Percentiles rank a stretch among this genome's conserved stretches.
Evolutionary conservation across 2,113 vertebrate genomes (phyloP).

Genomic region (Melanostigma gelatinosum): DNA sequence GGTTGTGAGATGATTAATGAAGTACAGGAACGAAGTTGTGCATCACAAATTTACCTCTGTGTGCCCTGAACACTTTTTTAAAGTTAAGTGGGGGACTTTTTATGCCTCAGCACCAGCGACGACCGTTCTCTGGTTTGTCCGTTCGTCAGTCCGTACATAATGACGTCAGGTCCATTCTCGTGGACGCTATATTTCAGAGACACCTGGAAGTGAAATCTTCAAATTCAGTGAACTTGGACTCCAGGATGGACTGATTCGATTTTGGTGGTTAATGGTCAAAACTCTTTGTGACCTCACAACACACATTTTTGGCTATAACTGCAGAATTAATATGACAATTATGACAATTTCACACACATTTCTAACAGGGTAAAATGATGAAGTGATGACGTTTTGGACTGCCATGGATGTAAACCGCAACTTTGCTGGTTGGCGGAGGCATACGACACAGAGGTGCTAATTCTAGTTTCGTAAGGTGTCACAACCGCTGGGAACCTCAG

Average conservation of each 20-base stretch:
- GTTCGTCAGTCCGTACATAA: neutral
- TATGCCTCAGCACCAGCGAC: neutral
- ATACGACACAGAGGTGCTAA: neutral
- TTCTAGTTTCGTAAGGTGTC: neutral
- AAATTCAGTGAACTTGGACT: neutral
- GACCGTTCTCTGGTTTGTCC: neutral
- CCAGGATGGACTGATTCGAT: neutral
- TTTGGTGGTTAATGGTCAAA: neutral
- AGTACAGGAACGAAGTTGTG: neutral
- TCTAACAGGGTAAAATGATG: neutral
- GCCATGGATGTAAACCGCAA: neutral
- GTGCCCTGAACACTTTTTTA: neutral
- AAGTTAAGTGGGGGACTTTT: neutral
- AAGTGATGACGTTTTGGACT: neutral
- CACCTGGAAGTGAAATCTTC: neutral
- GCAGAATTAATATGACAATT: neutral
- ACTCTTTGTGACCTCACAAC: neutral
- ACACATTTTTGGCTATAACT: neutral
- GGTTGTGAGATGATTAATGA: slow-evolving; percentile 1
- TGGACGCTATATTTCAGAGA: neutral
- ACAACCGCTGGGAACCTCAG: neutral
- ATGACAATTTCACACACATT: neutral
- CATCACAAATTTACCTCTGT: neutral
- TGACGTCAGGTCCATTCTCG: neutral
- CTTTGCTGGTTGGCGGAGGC: neutral